Conservation (phyloP, 1,140 invertebrate species). For the Nymphalis io region DNA sequence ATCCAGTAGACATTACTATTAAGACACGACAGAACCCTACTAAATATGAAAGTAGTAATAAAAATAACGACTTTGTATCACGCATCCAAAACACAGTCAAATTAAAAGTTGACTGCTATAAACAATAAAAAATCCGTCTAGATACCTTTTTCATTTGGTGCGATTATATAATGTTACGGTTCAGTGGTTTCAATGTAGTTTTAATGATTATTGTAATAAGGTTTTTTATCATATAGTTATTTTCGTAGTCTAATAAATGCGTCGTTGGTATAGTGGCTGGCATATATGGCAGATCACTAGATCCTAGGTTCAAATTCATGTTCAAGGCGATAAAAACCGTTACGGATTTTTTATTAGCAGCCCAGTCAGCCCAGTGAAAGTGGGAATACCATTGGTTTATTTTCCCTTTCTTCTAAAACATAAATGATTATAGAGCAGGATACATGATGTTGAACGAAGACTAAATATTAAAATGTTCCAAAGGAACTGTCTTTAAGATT, state of each 20-base stretch:
- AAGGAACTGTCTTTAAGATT: no score
- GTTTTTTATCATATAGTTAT: constrained; percentile 1
- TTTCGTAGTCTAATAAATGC: background rate
- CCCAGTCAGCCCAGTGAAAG: no score
- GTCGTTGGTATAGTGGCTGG: no score
- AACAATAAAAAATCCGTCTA: constrained; percentile 72
- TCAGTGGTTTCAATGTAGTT: constrained; percentile 42
- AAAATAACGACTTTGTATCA: constrained; percentile 74
- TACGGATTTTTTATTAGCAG: no score
- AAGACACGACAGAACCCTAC: constrained; percentile 61
- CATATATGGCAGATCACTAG: no score
- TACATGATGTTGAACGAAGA: no score
- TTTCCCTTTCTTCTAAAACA: no score
- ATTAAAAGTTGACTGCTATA: constrained; percentile 78
- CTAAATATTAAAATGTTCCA: no score
- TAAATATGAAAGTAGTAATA: constrained; percentile 66
- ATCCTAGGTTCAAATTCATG: no score
- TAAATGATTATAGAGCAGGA: no score
- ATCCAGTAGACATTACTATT: constrained; percentile 66
- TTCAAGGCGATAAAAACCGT: no score
- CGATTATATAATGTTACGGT: constrained; percentile 51
- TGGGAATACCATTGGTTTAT: no score
- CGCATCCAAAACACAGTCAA: constrained; percentile 73
- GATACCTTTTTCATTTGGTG: constrained; percentile 61
- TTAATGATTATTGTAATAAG: constrained; percentile 33